These are phyloP conservation scores for Pseudochirops cupreus DNA, from an alignment of 2,797 vertebrate genomes.

Conservation along the genomic window DNA sequence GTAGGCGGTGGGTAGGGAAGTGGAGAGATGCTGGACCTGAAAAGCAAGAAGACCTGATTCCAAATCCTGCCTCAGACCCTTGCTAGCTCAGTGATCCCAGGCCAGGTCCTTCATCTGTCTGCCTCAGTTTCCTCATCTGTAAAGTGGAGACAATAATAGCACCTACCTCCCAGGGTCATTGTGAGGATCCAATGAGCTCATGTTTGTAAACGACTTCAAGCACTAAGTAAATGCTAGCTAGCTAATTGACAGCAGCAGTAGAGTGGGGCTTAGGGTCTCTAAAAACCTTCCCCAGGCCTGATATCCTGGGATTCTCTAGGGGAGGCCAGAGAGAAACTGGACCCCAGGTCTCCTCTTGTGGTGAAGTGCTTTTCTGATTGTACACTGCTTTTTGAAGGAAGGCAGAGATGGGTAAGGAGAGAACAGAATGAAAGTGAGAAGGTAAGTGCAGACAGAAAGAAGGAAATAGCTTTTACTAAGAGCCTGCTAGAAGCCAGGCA, in stretches of 20 bases:
- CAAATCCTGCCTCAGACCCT: neutral
- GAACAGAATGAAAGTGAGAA: neutral
- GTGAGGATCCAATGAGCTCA: neutral
- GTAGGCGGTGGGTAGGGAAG: neutral
- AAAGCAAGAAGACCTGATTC: neutral
- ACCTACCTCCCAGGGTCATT: neutral
- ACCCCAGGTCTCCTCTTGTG: neutral
- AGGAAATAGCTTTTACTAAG: neutral
- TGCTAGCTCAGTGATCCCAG: neutral
- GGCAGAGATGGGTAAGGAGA: neutral
- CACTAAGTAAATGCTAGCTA: neutral
- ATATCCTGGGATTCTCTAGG: neutral
- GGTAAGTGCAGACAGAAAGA: neutral
- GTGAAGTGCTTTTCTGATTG: neutral
- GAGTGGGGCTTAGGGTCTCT: neutral
- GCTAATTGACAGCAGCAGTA: neutral
- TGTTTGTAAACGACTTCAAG: neutral
- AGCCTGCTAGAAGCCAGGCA: neutral
- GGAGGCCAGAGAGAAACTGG: neutral
- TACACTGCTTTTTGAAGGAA: neutral
- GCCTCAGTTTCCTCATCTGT: neutral
- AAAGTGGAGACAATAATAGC: neutral
- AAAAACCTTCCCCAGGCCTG: neutral
- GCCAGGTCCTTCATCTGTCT: neutral
- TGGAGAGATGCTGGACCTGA: neutral